A percentile compares a stretch with the other conserved stretches of the same genome.
These are phyloP conservation scores for Xestobium rufovillosum DNA, from an alignment of 2,888 invertebrate genomes.

Conservation along the genomic window DNA sequence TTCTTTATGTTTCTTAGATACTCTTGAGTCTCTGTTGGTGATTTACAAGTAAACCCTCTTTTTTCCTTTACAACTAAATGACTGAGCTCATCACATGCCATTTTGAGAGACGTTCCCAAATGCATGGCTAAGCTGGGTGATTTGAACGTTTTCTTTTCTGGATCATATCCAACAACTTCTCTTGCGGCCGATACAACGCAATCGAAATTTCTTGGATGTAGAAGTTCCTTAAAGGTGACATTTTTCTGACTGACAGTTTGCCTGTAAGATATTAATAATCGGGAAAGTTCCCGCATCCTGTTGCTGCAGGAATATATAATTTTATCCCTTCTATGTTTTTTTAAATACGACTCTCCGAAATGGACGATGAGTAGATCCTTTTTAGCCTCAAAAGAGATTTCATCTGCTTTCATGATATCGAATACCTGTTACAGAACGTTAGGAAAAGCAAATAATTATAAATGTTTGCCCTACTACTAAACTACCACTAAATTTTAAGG, in stretches of 20 bases:
- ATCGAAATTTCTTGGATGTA: constrained; percentile 13
- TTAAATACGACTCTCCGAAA: constrained; percentile 18
- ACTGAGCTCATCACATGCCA: constrained; percentile 16
- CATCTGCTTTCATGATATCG: constrained; percentile 12
- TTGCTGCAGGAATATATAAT: constrained; percentile 14
- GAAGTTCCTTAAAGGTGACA: constrained; percentile 7
- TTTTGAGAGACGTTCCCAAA: constrained; percentile 16
- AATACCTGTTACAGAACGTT: constrained; percentile 10
- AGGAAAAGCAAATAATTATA: no score
- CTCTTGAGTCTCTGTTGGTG: constrained; percentile 20
- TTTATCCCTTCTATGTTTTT: constrained; percentile 14
- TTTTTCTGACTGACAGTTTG: constrained; percentile 8
- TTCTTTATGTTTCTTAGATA: constrained; percentile 20
- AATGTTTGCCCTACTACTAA: no score
- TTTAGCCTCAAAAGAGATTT: constrained; percentile 14
- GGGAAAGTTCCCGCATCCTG: constrained; percentile 16
- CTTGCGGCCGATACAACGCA: constrained; percentile 14
- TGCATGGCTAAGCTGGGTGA: constrained; percentile 19
- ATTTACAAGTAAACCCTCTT: constrained; percentile 20
- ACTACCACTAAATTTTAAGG: no score
- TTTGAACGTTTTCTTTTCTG: constrained; percentile 19
- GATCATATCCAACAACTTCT: constrained; percentile 17
- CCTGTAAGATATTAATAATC: constrained; percentile 14
- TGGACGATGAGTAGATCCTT: constrained; percentile 15
- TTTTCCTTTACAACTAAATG: constrained; percentile 23